phyloP scores from a whole-genome alignment of 2,113 vertebrate genomes.

The Astur gentilis region DNA sequence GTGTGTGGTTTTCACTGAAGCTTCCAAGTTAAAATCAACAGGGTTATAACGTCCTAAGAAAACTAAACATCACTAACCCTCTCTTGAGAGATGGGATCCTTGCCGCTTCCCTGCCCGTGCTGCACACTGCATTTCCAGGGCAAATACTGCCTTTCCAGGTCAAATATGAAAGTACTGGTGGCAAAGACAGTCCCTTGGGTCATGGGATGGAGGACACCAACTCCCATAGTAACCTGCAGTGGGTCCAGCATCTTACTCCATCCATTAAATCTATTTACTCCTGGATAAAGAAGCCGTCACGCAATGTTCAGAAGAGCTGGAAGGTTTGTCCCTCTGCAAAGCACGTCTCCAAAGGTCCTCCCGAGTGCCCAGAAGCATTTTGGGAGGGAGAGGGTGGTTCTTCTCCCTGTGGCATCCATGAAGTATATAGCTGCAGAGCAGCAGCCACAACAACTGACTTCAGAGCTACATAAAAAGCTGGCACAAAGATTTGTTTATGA shows the following conservation, averaged over 20 bases:
- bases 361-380: rapidly evolving
- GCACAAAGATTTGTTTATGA: not conserved
- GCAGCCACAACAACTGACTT: not conserved
- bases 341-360: not conserved
- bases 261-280: not conserved
- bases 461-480: constrained; percentile 18
- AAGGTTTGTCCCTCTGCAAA: not conserved
- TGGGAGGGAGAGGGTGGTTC: not conserved
- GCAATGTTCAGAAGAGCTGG: not conserved
- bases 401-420: not conserved
- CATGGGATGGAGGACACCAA: not conserved
- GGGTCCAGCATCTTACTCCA: not conserved
- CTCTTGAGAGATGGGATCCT: not conserved
- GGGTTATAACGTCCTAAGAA: not conserved
- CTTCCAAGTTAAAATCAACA: constrained; percentile 25
- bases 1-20: constrained; percentile 28
- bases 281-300: not conserved
- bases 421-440: not conserved
- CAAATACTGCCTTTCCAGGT: not conserved
- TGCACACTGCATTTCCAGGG: not conserved
- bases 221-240: not conserved
- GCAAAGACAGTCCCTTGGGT: not conserved
- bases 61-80: not conserved
- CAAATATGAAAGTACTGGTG: not conserved
- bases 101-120: not conserved